Evolutionary conservation across 2,113 vertebrate genomes (phyloP), one percentile per base, ranked within the genome.

Genomic region (Benitochromis conjunctus): DNA sequence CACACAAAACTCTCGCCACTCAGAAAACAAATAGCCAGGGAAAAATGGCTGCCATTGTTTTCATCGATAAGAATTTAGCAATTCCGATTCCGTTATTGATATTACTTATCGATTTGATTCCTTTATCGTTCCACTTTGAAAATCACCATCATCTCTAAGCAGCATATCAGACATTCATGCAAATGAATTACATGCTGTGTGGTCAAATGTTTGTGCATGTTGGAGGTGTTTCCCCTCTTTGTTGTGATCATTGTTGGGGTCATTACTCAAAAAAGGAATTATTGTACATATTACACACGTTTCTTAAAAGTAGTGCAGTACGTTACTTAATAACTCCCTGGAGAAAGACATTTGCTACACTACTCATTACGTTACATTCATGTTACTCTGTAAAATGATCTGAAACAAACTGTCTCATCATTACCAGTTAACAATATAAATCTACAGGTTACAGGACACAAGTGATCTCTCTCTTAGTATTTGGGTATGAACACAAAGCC

Each of bases 1-100:
- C 29, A 77, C 41, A 69, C 0, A n/a, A 51, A 76, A 31, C 66
- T 43, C 62, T 85, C 88, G 66, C 57, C 80, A 82, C 46, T 82
- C 55, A 13, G 58, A 84, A 80, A 80, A 66, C 54, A 54, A 26
- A 36, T 66, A 82, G 76, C 64, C 77, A 76, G 29, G 13, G 19
- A 31, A 14, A 76, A 54, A 51, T 11, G 1, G 26, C 18, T n/a
- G 4, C 16, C 13, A 26, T 26, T 26, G 2, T 26, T 26, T 26
- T 26, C 26, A 26, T 26, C 26, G 3, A 26, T 34, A 6, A 36
- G 5, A 36, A 36, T 62, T 62, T 62, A 62, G 58, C 58, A n/a
- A 62, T 34, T 62, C 58, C 9, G 19, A 7, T 62, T 1, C 58
- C 31, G n/a, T 36, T 36, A 62, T 62, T 1, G 2, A 62, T 36